Evolutionary conservation across 2,888 invertebrate species (phyloP), one percentile per base, ranked within the genome.

Genomic region (Thera britannica): DNA sequence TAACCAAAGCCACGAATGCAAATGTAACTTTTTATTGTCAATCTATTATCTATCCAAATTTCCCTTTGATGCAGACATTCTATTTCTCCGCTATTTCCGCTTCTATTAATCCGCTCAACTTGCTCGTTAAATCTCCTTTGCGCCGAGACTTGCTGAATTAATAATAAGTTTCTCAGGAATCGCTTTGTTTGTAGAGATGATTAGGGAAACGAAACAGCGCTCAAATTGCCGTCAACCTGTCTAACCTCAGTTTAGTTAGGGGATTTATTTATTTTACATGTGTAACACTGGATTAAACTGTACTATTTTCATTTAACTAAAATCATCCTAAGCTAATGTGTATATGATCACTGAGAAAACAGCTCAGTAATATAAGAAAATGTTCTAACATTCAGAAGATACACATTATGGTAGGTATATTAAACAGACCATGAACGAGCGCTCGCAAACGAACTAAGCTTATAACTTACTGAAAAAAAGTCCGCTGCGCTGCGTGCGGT

Each of bases 31-130:
- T 46, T 9, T 46, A 9, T 5, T 46, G 1, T 46, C 44, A 46
- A 46, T 46, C 8, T 41, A 3, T 7, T 9, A 46, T 9, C 1
- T 2, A 52, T 52, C 51, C 7, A 12, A 51, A 23, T 51, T 23
- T 23, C 6, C 7, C 5, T 23, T 6, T 51, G 51, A 23, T 23
- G 51, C 7, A 4, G 11, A 52, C 34, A 52, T 52, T 52, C 7
- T 3, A 9, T 9, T 34, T 8, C 34, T 52, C 23, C 23, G 23
- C 23, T 23, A 77, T 83, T 83, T 82, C 80, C 81, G 83, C 81
- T 76, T 67, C 75, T 83, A 82, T 81, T 79, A 80, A 81, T 78
- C 79, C 65, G 55, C 69, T 76, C 69, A 78, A 62, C 65, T 62
- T 54, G 52, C 63, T 66, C 62, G 64, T 72, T 66, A 74, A 65